Evolutionary conservation across 2,797 vertebrate species (phyloP).

Genomic region (Gallirallus australis): DNA sequence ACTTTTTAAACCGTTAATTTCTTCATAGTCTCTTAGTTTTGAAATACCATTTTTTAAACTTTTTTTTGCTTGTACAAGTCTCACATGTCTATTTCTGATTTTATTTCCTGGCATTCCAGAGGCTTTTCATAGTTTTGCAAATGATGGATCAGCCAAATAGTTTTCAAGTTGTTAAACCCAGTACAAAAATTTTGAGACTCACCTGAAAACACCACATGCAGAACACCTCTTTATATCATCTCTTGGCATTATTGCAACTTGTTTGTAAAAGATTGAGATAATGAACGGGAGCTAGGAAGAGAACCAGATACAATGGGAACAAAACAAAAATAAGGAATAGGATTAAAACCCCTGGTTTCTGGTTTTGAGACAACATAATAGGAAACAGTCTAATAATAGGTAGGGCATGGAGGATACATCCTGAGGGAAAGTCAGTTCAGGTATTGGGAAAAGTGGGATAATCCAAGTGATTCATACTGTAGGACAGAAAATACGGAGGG

Average conservation of each 20-base stretch:
- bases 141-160: not conserved
- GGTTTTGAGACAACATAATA: not conserved
- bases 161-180: not conserved
- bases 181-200: not conserved
- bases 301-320: not conserved
- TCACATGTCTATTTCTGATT: not conserved
- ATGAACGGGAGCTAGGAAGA: not conserved
- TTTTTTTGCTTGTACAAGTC: not conserved
- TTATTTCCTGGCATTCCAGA: not conserved
- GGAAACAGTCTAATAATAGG: not conserved
- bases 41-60: not conserved
- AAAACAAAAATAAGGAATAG: not conserved
- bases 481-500: not conserved
- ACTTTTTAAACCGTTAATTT: not conserved
- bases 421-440: not conserved
- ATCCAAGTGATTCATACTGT: not conserved
- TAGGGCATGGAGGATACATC: not conserved
- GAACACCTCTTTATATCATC: not conserved
- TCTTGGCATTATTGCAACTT: not conserved
- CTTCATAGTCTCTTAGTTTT: not conserved
- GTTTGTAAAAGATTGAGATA: not conserved
- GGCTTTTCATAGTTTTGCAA: not conserved
- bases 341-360: not conserved
- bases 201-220: not conserved
- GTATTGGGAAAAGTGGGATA: not conserved